Evolutionary conservation across 2,113 vertebrate genomes (phyloP).

Genomic region (Axis porcinus): DNA sequence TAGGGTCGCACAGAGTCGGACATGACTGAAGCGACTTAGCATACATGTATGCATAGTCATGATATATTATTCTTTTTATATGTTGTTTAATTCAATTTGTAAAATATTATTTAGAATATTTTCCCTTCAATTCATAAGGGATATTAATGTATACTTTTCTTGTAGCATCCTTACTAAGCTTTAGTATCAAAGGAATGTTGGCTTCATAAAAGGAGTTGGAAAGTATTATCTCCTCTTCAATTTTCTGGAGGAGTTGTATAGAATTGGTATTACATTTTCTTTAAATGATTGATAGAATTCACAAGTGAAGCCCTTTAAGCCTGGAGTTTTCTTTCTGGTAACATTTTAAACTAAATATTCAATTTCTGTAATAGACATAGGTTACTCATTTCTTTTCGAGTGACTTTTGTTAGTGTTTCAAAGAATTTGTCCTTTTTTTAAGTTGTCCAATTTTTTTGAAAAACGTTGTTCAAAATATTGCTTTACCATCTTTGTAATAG

Average conservation of each 20-base stretch:
- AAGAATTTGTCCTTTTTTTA: background rate
- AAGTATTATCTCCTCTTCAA: background rate
- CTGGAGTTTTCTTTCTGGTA: background rate
- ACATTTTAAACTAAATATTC: background rate
- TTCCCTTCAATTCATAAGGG: background rate
- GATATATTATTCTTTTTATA: background rate
- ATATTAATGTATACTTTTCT: background rate
- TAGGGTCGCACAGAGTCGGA: background rate
- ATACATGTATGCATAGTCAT: background rate
- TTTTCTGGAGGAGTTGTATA: background rate
- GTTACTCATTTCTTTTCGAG: background rate
- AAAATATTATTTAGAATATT: background rate
- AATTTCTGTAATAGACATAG: background rate
- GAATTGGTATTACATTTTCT: background rate
- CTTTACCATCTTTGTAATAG: background rate
- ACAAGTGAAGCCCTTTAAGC: background rate
- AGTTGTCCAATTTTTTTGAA: background rate
- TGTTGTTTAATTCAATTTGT: background rate
- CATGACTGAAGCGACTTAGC: background rate
- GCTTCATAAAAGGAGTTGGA: background rate
- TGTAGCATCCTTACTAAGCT: background rate
- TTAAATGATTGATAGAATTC: background rate
- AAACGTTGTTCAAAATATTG: background rate
- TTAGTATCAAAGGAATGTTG: background rate
- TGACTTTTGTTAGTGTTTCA: background rate